These are phyloP conservation scores for Mus pahari DNA, from an alignment of 2,113 vertebrate genomes.

Conservation along the genomic window DNA sequence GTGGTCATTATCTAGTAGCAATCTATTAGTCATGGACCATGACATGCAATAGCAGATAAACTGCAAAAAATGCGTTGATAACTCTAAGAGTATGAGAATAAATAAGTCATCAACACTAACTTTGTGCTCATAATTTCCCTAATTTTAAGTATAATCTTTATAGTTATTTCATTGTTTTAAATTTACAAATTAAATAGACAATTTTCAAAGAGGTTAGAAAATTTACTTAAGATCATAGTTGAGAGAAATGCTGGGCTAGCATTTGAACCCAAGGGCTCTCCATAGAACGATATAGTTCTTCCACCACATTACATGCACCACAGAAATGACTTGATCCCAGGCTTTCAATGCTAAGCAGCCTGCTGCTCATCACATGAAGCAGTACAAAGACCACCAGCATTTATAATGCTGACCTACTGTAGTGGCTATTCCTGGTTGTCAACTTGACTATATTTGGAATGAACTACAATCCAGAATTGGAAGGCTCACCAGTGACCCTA, in stretches of 20 bases:
- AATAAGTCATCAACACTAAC: neutral
- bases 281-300: neutral
- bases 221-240: neutral
- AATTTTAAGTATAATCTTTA: conserved; percentile 23
- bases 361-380: neutral
- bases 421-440: no score
- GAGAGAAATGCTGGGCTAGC: neutral
- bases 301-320: neutral
- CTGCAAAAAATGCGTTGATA: neutral
- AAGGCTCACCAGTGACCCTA: no score
- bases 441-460: no score
- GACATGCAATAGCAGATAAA: neutral
- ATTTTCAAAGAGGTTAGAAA: conserved; percentile 11
- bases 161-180: neutral
- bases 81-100: neutral
- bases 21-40: neutral
- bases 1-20: neutral
- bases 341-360: neutral
- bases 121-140: neutral
- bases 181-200: neutral
- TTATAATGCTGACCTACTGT: neutral
- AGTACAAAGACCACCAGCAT: neutral
- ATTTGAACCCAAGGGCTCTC: neutral
- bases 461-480: no score
- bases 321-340: neutral